Conservation (phyloP, 2,888 invertebrate genomes). For the Chorisops tibialis region DNA sequence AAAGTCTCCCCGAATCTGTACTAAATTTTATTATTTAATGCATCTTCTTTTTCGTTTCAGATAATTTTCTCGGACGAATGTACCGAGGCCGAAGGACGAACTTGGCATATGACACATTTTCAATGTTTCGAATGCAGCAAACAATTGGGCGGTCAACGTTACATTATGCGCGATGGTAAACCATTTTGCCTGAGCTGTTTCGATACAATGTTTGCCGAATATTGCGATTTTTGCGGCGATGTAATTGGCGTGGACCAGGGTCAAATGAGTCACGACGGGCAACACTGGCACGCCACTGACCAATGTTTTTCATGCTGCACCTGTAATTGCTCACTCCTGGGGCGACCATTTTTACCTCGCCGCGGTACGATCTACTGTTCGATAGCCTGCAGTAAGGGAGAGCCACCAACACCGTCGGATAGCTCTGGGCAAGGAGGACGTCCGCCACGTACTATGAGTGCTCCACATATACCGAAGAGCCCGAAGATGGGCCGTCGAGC, state of each 20-base stretch:
- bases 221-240: conserved; percentile 95
- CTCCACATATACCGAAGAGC: conserved; percentile 52
- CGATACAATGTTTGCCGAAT: conserved; percentile 93
- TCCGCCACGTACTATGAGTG: conserved; percentile 40
- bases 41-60: neutral
- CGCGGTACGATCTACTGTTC: conserved; percentile 94
- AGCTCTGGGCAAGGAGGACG: conserved; percentile 73
- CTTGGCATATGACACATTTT: conserved; percentile 99
- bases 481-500: conserved; percentile 57
- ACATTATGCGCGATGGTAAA: conserved; percentile 93
- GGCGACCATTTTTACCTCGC: conserved; percentile 87
- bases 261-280: conserved; percentile 97
- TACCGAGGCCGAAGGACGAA: conserved; percentile 98
- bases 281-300: conserved; percentile 97
- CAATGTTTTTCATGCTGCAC: conserved; percentile 93
- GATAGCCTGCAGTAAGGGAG: conserved; percentile 89
- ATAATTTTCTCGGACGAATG: conserved; percentile 80
- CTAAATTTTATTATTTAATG: too few relatives aligned
- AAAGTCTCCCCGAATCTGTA: too few relatives aligned
- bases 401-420: conserved; percentile 81
- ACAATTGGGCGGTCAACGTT: conserved; percentile 88
- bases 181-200: conserved; percentile 95
- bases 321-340: conserved; percentile 69
- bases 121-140: conserved; percentile 93
- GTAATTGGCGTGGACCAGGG: conserved; percentile 96